phyloP scores from a whole-genome alignment of 2,888 invertebrate species.

The Atethmia centrago region DNA sequence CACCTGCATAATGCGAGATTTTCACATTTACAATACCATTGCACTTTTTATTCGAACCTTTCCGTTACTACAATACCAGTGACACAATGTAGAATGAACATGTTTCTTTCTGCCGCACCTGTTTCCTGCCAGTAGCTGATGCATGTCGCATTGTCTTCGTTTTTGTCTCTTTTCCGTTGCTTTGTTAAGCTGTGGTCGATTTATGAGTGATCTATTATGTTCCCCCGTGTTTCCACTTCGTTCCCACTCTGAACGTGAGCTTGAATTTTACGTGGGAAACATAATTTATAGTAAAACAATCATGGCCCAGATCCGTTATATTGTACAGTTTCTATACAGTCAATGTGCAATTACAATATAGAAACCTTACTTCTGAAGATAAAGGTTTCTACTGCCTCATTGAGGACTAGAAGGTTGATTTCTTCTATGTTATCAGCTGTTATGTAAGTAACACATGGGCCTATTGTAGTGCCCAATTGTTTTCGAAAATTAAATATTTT shows the following conservation, averaged over 20 bases:
- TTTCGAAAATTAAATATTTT: constrained; percentile 11
- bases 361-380: constrained; percentile 47
- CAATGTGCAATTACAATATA: constrained; percentile 59
- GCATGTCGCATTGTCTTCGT: constrained; percentile 78
- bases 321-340: constrained; percentile 54
- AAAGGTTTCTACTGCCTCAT: constrained; percentile 39
- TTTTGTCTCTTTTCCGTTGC: constrained; percentile 76
- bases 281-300: constrained; percentile 58
- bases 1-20: not conserved
- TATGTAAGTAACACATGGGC: constrained; percentile 1
- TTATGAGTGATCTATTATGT: constrained; percentile 60
- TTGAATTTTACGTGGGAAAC: constrained; percentile 62
- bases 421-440: constrained; percentile 28
- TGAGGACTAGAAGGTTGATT: constrained; percentile 17
- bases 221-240: constrained; percentile 40
- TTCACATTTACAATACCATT: constrained; percentile 37
- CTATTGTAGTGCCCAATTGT: constrained; percentile 20
- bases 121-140: constrained; percentile 77
- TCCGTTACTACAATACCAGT: constrained; percentile 48
- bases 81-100: constrained; percentile 59
- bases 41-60: constrained; percentile 48
- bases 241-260: constrained; percentile 59
- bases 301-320: constrained; percentile 44
- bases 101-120: constrained; percentile 72
- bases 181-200: constrained; percentile 69